Base-by-base conservation (phyloP, 2,888 invertebrate genomes). In the Oscheius sp. region DNA sequence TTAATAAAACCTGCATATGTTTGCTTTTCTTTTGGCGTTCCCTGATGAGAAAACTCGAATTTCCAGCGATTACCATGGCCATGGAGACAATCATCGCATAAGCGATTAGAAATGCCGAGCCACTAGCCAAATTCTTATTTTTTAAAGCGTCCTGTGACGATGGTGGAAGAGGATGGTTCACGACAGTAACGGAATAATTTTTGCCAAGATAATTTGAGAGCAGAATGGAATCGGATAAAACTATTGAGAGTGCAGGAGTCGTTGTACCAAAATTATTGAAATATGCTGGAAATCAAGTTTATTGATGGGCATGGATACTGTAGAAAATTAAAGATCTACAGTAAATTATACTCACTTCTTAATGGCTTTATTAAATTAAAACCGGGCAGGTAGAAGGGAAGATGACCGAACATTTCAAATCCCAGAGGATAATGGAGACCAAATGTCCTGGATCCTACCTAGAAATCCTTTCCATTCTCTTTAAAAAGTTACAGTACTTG, bases 1-100 rank as follows among this genome's bases (percentile, higher is more conserved):
- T 27, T 25, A n/a, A n/a, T n/a, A 5, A 1, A 27, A 78, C 78
- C 75, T 81, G 83, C 79, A 84, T 79, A 69, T 84, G 84, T 59
- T 84, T 84, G 63, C 74, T 77, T 52, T 79, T 81, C 79, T 84
- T 84, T 74, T 82, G 79, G 16, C 82, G 43, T 59, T 84, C 84
- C 21, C 84, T 71, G 56, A 84, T 84, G 18, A 84, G 29, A 61
- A 84, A 84, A 1, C 75, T 69, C 23, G 72, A 73, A 66, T 77
- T 84, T n/a, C 80, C 79, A 1, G 84, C 64, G 1, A 72, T 27
- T 5, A 72, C 45, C 72, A 75, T 72, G 9, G 75, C 45, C 71
- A 75, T 68, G 9, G 64, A 53, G 23, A 61, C 73, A 25, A 75
- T 75, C 29, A 75, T 72, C 16, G 83, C 82, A 53, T 81, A 82